Base-by-base conservation (phyloP, 2,113 vertebrate species). In the Xenopus laevis region DNA sequence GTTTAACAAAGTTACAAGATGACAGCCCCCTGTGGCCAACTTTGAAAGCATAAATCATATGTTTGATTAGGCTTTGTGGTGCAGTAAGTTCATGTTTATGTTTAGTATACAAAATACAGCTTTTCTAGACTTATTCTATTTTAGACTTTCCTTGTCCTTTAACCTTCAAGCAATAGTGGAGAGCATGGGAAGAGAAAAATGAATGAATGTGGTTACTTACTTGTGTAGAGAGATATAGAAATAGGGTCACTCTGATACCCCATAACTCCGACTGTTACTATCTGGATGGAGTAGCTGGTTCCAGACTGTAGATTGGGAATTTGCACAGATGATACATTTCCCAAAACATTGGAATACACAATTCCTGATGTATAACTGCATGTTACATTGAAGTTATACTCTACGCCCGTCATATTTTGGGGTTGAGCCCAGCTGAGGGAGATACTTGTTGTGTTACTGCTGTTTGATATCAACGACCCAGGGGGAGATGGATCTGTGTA, bases 401-500 rank as follows among this genome's bases (percentile, higher is more conserved):
- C 2, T 20, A 18, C 55, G 6, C 33, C 33, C 33, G 6, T 40
- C 55, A 58, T 58, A 58, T 17, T 58, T 18, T 18, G 16, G 9
- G 55, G 55, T 17, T 58, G 17, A 18, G 13, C 17, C 55, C 55
- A 58, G 55, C 5, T 18, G 17, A 58, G 18, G 8, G 17, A 58
- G 8, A 58, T 18, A 10, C 17, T 18, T 4, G 8, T 58, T 9
- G 71, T 44, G 4, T 0, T 20, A 8, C 46, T 30, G 11, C 12
- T 30, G 4, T 9, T 57, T 7, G 27, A 16, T 17, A n/a, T 12
- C 12, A 60, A n/a, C 0, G 1, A 7, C 16, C 44, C 4, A n/a
- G 72, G 64, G 17, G 15, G 20, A 13, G 72, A 40, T 4, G 72
- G 72, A 60, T 74, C 72, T 74, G 53, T 13, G 12, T 52, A 52